Percentiles rank a stretch among this genome's conserved stretches.
Evolutionary conservation across 2,888 invertebrate genomes (phyloP).

Genomic region (Trachelus iudaicus): DNA sequence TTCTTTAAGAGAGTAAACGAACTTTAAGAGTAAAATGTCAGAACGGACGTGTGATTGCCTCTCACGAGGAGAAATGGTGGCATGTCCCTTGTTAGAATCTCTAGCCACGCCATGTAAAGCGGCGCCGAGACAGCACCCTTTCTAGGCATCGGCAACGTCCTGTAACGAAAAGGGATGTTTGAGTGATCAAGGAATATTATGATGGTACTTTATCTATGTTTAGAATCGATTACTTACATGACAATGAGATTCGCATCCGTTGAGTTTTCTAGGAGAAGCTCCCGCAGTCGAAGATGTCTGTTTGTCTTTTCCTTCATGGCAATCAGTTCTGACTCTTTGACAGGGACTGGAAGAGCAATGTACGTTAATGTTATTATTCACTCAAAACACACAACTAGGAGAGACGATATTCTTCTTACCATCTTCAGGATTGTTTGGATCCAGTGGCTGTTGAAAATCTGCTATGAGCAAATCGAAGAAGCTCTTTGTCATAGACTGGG

Average conservation of each 20-base stretch:
- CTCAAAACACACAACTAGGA: slow-evolving; percentile 18
- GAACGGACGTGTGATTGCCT: slow-evolving; percentile 89
- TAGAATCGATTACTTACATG: slow-evolving; percentile 76
- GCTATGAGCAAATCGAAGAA: slow-evolving; percentile 80
- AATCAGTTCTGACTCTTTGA: slow-evolving; percentile 79
- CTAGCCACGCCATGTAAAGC: slow-evolving; percentile 96
- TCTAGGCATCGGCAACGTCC: slow-evolving; percentile 92
- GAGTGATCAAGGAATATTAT: not conserved
- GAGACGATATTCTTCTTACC: slow-evolving; percentile 43
- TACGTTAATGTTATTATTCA: not conserved
- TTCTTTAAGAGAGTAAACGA: not conserved
- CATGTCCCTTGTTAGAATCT: slow-evolving; percentile 87
- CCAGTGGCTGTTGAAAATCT: slow-evolving; percentile 68
- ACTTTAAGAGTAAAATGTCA: slow-evolving; percentile 86
- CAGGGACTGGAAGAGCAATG: not conserved
- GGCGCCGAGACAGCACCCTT: slow-evolving; percentile 91
- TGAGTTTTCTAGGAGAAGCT: slow-evolving; percentile 89
- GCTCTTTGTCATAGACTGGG: slow-evolving; percentile 78
- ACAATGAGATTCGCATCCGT: slow-evolving; percentile 87
- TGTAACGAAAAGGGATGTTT: slow-evolving; percentile 52
- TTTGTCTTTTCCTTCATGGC: slow-evolving; percentile 88
- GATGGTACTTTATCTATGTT: not conserved
- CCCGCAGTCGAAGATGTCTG: slow-evolving; percentile 90
- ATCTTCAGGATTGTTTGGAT: slow-evolving; percentile 44
- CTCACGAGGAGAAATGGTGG: slow-evolving; percentile 89